Percentiles rank a stretch among this genome's conserved stretches.
These are phyloP conservation scores for Rachycentron canadum DNA, from an alignment of 2,797 vertebrate genomes.

Conservation along the genomic window DNA sequence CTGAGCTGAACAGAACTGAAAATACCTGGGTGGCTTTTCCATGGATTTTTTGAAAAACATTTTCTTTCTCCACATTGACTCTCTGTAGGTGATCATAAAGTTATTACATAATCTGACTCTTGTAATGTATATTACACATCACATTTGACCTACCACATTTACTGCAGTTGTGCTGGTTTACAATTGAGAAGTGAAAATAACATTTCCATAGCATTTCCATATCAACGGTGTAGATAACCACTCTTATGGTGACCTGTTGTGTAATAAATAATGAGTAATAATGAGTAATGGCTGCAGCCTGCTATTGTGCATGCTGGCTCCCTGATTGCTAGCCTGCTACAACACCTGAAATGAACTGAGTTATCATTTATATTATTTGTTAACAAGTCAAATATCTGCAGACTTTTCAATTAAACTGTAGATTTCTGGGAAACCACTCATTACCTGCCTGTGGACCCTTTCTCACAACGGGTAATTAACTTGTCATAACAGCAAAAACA, in stretches of 20 bases:
- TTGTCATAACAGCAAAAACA: too few relatives aligned
- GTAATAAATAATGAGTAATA: not conserved
- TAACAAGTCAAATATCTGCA: not conserved
- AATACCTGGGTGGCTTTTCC: too few relatives aligned
- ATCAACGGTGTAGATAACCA: not conserved
- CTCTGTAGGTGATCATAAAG: not conserved
- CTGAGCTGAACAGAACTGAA: too few relatives aligned
- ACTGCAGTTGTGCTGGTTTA: not conserved
- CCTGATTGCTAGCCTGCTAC: too few relatives aligned
- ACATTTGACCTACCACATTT: not conserved
- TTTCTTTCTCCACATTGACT: too few relatives aligned
- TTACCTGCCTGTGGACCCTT: too few relatives aligned
- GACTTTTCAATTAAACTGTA: too few relatives aligned
- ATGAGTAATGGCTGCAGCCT: not conserved
- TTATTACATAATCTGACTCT: not conserved
- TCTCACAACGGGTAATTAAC: too few relatives aligned
- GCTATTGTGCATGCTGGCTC: too few relatives aligned
- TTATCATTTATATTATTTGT: not conserved
- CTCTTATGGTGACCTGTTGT: not conserved
- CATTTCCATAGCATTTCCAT: not conserved
- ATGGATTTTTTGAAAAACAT: too few relatives aligned
- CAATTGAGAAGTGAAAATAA: not conserved
- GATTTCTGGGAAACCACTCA: not conserved
- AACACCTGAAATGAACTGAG: not conserved
- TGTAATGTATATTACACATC: too few relatives aligned